phyloP scores from a whole-genome alignment of 2,113 vertebrate genomes.

The Cepphus grylle region DNA sequence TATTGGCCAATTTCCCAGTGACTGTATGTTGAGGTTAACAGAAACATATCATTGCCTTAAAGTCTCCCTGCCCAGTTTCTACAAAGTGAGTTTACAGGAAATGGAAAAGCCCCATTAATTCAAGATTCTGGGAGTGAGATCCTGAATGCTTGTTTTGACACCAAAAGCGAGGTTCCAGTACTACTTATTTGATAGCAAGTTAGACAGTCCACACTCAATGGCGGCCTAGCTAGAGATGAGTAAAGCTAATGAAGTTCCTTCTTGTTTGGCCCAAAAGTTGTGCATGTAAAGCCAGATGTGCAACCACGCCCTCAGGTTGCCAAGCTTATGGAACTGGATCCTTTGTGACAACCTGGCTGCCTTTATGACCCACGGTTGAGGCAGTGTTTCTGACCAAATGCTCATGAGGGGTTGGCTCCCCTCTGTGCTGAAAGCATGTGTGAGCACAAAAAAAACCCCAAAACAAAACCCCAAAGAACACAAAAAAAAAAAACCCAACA shows the following conservation, averaged over 20 bases:
- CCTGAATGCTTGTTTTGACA: background rate
- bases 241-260: background rate
- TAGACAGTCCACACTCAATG: too few relatives aligned
- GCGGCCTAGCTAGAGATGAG: background rate
- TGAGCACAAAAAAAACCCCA: background rate
- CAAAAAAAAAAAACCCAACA: background rate
- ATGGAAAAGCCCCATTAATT: background rate
- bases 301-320: background rate
- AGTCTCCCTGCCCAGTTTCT: background rate
- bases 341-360: background rate
- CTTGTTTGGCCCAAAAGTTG: background rate
- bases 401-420: background rate
- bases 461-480: too few relatives aligned
- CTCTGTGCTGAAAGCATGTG: background rate
- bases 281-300: accelerated
- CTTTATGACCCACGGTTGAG: background rate
- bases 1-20: background rate
- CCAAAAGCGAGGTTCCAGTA: background rate
- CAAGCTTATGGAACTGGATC: background rate
- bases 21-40: background rate
- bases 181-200: background rate
- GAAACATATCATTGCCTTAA: background rate
- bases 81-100: background rate
- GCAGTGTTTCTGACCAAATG: background rate
- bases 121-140: background rate